Percentiles rank a stretch among this genome's conserved stretches.
Evolutionary conservation across 2,888 invertebrate species (phyloP).

Genomic region (Dysmachus trigonus): DNA sequence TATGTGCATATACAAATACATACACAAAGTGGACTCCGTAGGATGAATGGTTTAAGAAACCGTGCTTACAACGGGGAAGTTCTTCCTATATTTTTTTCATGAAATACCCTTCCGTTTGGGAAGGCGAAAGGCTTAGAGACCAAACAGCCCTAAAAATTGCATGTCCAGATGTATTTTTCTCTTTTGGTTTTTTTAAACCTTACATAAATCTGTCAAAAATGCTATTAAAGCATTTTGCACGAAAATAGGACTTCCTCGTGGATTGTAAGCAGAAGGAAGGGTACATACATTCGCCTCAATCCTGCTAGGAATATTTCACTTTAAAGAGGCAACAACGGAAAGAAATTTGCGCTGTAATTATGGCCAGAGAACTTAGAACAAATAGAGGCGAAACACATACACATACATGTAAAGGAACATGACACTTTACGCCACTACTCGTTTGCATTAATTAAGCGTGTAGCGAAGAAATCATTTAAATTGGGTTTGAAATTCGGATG

Average conservation of each 20-base stretch:
- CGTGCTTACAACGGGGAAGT: neutral
- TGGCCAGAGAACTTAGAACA: neutral
- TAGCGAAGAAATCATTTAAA: neutral
- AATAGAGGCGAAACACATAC: neutral
- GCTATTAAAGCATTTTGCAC: slow-evolving; percentile 7
- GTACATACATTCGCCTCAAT: neutral
- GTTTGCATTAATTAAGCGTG: neutral
- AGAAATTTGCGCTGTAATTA: neutral
- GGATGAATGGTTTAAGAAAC: neutral
- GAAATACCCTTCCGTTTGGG: neutral
- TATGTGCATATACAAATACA: neutral
- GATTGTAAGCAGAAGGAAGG: neutral
- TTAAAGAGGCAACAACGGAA: neutral
- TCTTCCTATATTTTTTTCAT: neutral
- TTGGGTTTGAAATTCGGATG: neutral
- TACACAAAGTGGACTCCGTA: neutral
- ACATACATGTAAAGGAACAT: neutral
- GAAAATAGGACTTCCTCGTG: slow-evolving; percentile 5
- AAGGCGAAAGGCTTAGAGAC: neutral
- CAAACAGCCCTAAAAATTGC: neutral
- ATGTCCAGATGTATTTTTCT: slow-evolving; percentile 3
- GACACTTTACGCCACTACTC: neutral
- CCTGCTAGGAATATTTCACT: neutral
- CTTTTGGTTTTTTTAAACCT: neutral
- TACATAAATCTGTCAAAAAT: slow-evolving; percentile 9